Conservation (phyloP, 2,797 vertebrate genomes). For the Catharus ustulatus region DNA sequence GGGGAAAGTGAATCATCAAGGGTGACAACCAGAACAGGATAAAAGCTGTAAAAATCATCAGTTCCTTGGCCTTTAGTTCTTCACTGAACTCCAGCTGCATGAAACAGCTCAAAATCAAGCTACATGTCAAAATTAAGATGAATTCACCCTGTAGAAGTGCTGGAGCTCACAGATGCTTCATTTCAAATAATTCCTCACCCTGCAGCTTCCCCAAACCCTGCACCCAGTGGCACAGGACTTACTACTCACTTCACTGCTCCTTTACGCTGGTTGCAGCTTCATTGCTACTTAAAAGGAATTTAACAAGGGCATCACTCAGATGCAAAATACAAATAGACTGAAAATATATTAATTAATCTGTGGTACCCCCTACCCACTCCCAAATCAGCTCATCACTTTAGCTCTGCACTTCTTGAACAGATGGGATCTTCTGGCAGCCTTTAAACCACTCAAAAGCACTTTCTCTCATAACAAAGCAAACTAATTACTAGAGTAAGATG, state of each 20-base stretch:
- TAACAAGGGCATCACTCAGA: background rate
- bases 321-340: background rate
- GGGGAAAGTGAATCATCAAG: background rate
- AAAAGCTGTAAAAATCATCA: background rate
- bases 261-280: background rate
- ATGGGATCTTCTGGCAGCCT: constrained; percentile 54
- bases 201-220: background rate
- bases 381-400: background rate
- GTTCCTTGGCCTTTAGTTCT: background rate
- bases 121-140: background rate
- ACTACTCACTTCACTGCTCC: background rate
- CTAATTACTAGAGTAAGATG: constrained; percentile 30
- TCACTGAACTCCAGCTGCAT: background rate
- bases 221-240: background rate
- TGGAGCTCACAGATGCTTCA: background rate
- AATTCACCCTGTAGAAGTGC: background rate
- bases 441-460: constrained; percentile 20
- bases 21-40: background rate
- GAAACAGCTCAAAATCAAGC: background rate
- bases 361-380: background rate
- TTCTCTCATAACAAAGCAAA: constrained; percentile 15
- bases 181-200: background rate
- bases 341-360: background rate
- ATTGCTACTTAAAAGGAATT: background rate
- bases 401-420: constrained; percentile 23